Evolutionary conservation across 2,888 invertebrate species (phyloP).

Genomic region (Chymomyza fuscimana): DNA sequence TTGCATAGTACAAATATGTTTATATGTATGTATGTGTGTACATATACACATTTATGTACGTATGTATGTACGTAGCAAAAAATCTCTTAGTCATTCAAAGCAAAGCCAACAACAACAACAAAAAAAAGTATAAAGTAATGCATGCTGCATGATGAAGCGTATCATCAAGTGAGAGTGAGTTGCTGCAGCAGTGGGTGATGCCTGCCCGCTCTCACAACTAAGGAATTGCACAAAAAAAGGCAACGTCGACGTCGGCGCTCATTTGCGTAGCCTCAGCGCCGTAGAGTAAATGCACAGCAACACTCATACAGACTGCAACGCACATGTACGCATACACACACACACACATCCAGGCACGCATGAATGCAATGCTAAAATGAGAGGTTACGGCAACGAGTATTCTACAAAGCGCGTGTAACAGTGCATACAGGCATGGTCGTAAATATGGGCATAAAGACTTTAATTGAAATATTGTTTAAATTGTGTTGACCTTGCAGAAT

Average conservation of each 20-base stretch:
- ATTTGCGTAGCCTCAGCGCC: constrained; percentile 43
- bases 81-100: constrained; percentile 64
- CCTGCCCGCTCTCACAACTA: neutral
- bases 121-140: constrained; percentile 3
- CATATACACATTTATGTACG: constrained; percentile 22
- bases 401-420: constrained; percentile 53
- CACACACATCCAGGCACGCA: constrained; percentile 43
- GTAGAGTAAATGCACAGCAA: constrained; percentile 62
- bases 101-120: constrained; percentile 39
- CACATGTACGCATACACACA: constrained; percentile 11
- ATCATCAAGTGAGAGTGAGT: constrained; percentile 67
- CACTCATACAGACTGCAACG: constrained; percentile 2
- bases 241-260: constrained; percentile 50
- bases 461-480: neutral
- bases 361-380: constrained; percentile 61
- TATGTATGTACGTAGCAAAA: constrained; percentile 21
- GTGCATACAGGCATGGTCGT: constrained; percentile 44
- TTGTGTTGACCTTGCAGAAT: neutral
- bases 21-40: neutral
- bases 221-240: neutral
- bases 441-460: neutral
- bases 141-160: constrained; percentile 4
- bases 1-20: neutral
- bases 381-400: constrained; percentile 33
- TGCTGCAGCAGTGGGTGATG: constrained; percentile 28